Evolutionary conservation across 2,113 vertebrate species (phyloP), one percentile per base, ranked within the genome.

Genomic region (Dipodomys spectabilis): DNA sequence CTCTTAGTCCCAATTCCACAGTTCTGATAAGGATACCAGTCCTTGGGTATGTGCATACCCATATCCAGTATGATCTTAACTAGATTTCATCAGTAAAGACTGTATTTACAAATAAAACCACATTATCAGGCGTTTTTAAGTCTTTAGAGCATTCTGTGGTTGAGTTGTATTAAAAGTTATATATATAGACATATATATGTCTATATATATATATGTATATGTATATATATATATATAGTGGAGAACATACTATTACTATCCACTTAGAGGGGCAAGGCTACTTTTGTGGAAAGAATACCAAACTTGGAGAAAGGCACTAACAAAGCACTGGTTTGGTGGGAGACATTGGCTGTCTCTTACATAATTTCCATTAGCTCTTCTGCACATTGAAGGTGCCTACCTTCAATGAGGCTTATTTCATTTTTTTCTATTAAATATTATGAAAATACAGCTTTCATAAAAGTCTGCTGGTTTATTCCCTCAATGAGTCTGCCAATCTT

Each of bases 361-460:
- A 23, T 90, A 30, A 78, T 68, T 92, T 77, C 25, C 23, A 13
- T 80, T 22, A 45, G 11, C 7, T 11, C 16, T 11, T 69, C 12
- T 69, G 39, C 23, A 1, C 3, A 73, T 72, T 60, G 16, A 86
- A 49, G 23, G 45, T 67, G n/a, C n/a, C n/a, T n/a, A n/a, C n/a
- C n/a, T n/a, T n/a, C n/a, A n/a, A n/a, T 79, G 5, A 73, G 11
- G 4, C 32, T 94, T 53, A 22, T 45, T 87, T 81, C 30, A 45
- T 4, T 64, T 39, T 25, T 25, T 77, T 82, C 23, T 16, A 32
- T 85, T 86, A 64, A 90, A 28, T 82, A 0, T 7, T 60, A 67
- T 68, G 22, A 8, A 93, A 65, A 12, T 69, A 16, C 4, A 93
- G 35, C 39, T 95, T 86, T 92, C 32, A 91, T 71, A 95, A 68